A percentile compares a stretch with the other conserved stretches of the same genome.
Conservation (phyloP, 2,113 vertebrate species). For the Vulpes vulpes region DNA sequence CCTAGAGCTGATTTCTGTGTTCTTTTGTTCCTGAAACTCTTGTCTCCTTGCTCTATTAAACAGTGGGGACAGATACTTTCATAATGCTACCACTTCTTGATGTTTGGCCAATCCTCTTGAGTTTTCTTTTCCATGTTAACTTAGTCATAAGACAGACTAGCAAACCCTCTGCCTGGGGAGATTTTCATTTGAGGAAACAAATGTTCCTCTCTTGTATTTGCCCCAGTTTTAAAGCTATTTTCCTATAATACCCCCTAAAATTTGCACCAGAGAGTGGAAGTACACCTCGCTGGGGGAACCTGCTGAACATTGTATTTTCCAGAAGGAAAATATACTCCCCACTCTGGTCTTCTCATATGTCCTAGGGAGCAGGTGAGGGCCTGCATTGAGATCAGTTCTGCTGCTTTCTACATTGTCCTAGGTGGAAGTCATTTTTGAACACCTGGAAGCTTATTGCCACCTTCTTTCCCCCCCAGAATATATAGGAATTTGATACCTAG, state of each 20-base stretch:
- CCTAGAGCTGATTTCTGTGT: not conserved
- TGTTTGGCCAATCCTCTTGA: not conserved
- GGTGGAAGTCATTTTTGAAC: not conserved
- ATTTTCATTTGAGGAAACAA: not conserved
- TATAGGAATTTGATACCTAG: not conserved
- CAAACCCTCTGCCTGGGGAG: not conserved
- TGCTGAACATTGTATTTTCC: not conserved
- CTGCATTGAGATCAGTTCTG: not conserved
- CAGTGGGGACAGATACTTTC: not conserved
- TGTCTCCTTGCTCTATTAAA: not conserved
- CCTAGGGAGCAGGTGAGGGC: not conserved
- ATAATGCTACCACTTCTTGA: not conserved
- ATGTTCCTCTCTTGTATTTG: not conserved
- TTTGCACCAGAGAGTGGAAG: not conserved
- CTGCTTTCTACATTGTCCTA: not conserved
- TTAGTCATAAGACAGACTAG: not conserved
- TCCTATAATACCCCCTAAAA: not conserved
- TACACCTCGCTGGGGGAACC: not conserved
- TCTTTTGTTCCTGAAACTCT: not conserved
- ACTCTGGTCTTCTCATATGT: not conserved
- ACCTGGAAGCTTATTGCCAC: not conserved
- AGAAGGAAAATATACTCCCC: not conserved
- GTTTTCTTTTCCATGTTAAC: not conserved
- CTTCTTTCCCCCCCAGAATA: not conserved
- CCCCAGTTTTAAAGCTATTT: not conserved